Conservation (phyloP, 2,888 invertebrate genomes). For the Noctua pronuba region DNA sequence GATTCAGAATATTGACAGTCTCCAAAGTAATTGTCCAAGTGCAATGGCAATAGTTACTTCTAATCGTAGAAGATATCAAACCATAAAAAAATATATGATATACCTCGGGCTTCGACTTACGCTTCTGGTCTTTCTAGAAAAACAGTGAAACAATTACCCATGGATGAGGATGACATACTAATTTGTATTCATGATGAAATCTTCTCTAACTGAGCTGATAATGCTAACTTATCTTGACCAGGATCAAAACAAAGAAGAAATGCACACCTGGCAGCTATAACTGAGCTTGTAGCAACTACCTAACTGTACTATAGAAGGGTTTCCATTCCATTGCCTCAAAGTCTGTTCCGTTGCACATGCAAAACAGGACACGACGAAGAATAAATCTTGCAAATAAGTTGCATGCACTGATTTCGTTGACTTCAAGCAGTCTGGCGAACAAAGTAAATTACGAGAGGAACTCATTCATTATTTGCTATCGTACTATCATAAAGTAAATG, state of each 20-base stretch:
- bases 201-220: not conserved
- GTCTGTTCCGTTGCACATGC: slow-evolving; percentile 45
- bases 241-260: not conserved
- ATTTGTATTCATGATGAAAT: too few relatives aligned
- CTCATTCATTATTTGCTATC: slow-evolving; percentile 56
- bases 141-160: too few relatives aligned
- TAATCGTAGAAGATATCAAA: not conserved
- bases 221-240: not conserved
- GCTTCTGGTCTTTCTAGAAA: not conserved
- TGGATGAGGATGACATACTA: not conserved
- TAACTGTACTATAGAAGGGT: not conserved
- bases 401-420: slow-evolving; percentile 38
- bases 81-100: not conserved
- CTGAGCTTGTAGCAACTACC: not conserved
- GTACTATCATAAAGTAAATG: slow-evolving; percentile 45
- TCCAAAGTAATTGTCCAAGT: not conserved
- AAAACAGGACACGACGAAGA: slow-evolving; percentile 27
- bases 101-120: too few relatives aligned
- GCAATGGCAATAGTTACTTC: not conserved
- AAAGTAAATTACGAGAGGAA: slow-evolving; percentile 22
- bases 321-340: slow-evolving; percentile 17
- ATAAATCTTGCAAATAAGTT: slow-evolving; percentile 50
- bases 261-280: not conserved
- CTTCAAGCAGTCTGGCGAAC: slow-evolving; percentile 44
- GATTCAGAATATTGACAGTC: not conserved